A percentile compares a stretch with the other conserved stretches of the same genome.
These are phyloP conservation scores for Oncorhynchus gorbuscha DNA, from an alignment of 2,113 vertebrate species.

Conservation along the genomic window DNA sequence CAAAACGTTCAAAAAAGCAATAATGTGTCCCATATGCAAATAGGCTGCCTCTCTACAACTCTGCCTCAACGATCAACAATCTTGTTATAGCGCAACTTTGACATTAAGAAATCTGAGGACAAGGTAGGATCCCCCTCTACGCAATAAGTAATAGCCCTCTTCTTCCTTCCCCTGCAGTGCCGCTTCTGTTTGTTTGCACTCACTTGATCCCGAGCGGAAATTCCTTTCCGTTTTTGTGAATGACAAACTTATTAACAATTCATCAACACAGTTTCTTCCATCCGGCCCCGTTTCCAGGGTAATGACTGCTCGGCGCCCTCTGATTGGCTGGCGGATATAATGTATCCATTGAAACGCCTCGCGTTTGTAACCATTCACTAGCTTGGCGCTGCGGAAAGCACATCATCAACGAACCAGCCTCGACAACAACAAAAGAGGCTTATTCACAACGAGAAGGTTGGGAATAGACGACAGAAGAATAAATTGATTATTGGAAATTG, in stretches of 20 bases:
- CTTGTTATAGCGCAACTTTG: conserved; percentile 42
- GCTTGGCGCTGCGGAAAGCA: conserved; percentile 66
- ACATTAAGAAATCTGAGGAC: conserved; percentile 58
- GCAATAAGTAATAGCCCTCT: conserved; percentile 17
- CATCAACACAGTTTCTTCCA: conserved; percentile 92
- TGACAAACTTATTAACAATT: conserved; percentile 97
- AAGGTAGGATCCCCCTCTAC: conserved; percentile 29
- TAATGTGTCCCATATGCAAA: background rate
- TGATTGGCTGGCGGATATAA: conserved; percentile 83
- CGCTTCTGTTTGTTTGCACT: conserved; percentile 92
- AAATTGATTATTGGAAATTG: background rate
- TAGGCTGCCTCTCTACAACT: background rate
- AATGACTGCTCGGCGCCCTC: conserved; percentile 77
- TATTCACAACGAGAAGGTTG: conserved; percentile 9
- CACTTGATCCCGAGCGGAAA: conserved; percentile 98
- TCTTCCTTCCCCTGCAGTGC: conserved; percentile 67
- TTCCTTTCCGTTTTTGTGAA: conserved; percentile 98
- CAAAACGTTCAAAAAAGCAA: no score
- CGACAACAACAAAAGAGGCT: conserved; percentile 11
- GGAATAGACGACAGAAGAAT: no score
- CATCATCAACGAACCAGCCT: conserved; percentile 43
- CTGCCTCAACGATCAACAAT: no score
- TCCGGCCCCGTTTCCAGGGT: conserved; percentile 92
- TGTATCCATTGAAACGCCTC: conserved; percentile 81
- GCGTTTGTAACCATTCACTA: conserved; percentile 85